Base-by-base conservation (phyloP, 2,888 invertebrate genomes). In the Alentia gelatinosa region DNA sequence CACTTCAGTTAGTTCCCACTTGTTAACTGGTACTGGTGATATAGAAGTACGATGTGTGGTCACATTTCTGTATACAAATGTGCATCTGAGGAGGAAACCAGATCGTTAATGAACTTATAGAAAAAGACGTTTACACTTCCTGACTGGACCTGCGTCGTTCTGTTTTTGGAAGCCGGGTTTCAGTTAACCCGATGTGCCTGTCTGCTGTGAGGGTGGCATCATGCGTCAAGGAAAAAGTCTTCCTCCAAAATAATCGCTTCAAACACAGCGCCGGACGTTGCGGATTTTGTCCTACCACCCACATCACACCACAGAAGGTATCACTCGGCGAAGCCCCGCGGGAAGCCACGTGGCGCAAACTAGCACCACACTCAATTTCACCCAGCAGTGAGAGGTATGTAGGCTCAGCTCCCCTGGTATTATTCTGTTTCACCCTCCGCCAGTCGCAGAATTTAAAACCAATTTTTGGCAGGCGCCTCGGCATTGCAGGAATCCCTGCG, bases 391-490 rank as follows among this genome's bases (percentile, higher is more conserved):
- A 35, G 79, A 79, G 79, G 79, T 79, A 79, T 79, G 79, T 39
- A 79, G 79, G 7, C 79, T 79, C 79, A 79, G 12, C 79, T 35
- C 39, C 37, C 79, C 39, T 37, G 79, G 79, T 79, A 39, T 79
- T 79, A 79, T 86, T 47, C 47, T 86, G 50, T 86, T 47, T 86
- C 83, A 83, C 83, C 74, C 86, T 47, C 42, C 30, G 30, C 86
- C 50, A 50, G 47, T n/a, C 50, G 19, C 26, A 86, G 86, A 86
- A 86, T 86, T 86, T 86, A 86, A 86, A 86, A 86, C 86, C 86
- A 86, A 86, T 86, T 86, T 86, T 42, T 86, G 86, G 47, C 35
- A 26, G 42, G 86, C 26, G 86, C 42, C 86, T 30, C 33, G 86
- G 86, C 30, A 86, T 86, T 23, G 86, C 26, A 1, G 35, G 50